phyloP scores from a whole-genome alignment of 1,140 invertebrate species.

The Tetraneura akinire region DNA sequence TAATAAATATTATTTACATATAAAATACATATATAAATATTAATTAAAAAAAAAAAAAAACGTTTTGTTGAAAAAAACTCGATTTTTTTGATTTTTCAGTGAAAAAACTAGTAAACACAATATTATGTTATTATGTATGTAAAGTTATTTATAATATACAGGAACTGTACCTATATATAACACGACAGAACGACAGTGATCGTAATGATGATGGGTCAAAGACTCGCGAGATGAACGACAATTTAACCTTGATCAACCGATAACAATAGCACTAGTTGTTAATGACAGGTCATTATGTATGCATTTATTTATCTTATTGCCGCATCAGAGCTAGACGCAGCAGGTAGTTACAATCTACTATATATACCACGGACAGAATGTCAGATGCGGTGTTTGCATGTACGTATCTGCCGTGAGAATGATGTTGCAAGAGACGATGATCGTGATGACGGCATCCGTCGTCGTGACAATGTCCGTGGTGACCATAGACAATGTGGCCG shows the following conservation, averaged over 20 bases:
- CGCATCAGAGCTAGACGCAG: not conserved
- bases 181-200: not conserved
- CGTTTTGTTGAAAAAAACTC: too few species aligned
- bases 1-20: too few species aligned
- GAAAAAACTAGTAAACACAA: too few species aligned
- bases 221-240: slow-evolving; percentile 16
- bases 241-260: slow-evolving; percentile 20
- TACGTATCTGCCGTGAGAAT: not conserved
- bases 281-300: not conserved
- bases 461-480: not conserved
- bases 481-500: slow-evolving; percentile 45
- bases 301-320: too few species aligned
- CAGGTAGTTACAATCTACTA: too few species aligned
- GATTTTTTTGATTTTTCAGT: too few species aligned
- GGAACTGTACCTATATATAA: too few species aligned
- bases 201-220: slow-evolving; percentile 28
- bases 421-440: not conserved
- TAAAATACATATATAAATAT: too few species aligned
- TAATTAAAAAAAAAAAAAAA: too few species aligned
- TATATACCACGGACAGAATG: not conserved
- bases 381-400: not conserved
- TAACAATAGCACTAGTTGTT: not conserved
- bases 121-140: too few species aligned
- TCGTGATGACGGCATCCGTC: not conserved
- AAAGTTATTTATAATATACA: not conserved